Base-by-base conservation (phyloP, 2,113 vertebrate species). In the Syngnathus scovelli region DNA sequence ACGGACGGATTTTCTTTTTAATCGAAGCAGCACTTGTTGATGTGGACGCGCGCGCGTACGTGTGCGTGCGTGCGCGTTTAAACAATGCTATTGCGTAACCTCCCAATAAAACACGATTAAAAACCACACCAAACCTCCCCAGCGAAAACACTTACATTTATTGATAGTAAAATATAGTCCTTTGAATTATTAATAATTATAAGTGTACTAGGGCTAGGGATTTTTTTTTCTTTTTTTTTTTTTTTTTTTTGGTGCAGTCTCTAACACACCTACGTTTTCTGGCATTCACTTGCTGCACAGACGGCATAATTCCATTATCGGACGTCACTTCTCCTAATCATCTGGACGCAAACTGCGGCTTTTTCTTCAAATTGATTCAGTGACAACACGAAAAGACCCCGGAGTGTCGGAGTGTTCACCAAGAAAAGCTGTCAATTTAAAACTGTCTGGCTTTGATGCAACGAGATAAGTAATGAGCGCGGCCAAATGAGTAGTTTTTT, bases 21-120 rank as follows among this genome's bases (percentile, higher is more conserved):
- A 4, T 51, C 7, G 1, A 51, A 51, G 21, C 10, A 18, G 19
- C 74, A 82, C 79, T 69, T 82, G 77, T 82, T 78, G 79, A 69
- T 74, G 10, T 19, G 10, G 33, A n/a, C 18, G 6, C 4, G 10
- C 2, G 41, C 2, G 41, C 2, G 7, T 5, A 36, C 18, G 56
- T 38, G 16, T 38, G 56, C 9, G 56, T 5, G 16, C 36, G 55
- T 16, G 27, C n/a, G n/a, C n/a, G n/a, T 7, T 27, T 13, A 15
- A 37, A 58, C 64, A 62, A 23, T 76, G 72, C 49, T 51, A 8
- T 83, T 83, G 75, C 72, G 2, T 79, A 85, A 81, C 54, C 33
- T 11, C 13, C 56, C 0, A 36, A 52, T 13, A n/a, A 5, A 46
- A 16, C 7, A 12, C 7, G 3, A 51, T n/a, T n/a, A 51, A 51